Evolutionary conservation across 2,797 vertebrate species (phyloP).

Genomic region (Melanotaenia nigrans): DNA sequence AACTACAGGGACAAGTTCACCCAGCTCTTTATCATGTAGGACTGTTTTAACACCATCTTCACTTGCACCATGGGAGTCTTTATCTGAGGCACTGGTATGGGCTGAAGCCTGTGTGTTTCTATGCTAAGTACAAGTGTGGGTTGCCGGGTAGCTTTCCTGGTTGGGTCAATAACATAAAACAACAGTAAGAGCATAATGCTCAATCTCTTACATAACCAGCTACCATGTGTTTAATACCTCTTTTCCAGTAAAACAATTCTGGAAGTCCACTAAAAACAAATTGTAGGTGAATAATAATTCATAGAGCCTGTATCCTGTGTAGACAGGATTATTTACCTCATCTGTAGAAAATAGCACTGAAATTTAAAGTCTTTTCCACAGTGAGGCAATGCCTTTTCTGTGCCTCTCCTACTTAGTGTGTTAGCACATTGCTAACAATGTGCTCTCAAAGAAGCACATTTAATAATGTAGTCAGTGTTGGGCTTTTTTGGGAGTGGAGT

Average conservation of each 20-base stretch:
- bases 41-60: conserved; percentile 57
- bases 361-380: conserved; percentile 68
- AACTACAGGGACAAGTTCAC: conserved; percentile 32
- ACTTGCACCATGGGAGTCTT: conserved; percentile 58
- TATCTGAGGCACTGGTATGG: conserved; percentile 69
- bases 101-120: conserved; percentile 59
- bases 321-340: conserved; percentile 68
- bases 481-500: conserved; percentile 22
- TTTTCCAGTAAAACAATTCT: conserved; percentile 57
- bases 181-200: conserved; percentile 58
- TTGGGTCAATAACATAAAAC: conserved; percentile 77
- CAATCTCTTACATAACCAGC: conserved; percentile 62
- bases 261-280: conserved; percentile 59
- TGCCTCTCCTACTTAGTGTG: conserved; percentile 40
- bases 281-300: conserved; percentile 71
- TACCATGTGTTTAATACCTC: conserved; percentile 41
- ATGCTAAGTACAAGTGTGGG: conserved; percentile 75
- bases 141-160: conserved; percentile 69
- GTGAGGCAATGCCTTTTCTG: conserved; percentile 48
- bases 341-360: conserved; percentile 59
- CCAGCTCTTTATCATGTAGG: conserved; percentile 64
- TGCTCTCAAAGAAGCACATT: conserved; percentile 57
- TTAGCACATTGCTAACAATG: conserved; percentile 53
- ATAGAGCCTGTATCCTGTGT: conserved; percentile 32
- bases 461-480: conserved; percentile 59